A percentile compares a stretch with the other conserved stretches of the same genome.
Conservation (phyloP, 2,797 vertebrate genomes). For the Lindbergichthys nudifrons region DNA sequence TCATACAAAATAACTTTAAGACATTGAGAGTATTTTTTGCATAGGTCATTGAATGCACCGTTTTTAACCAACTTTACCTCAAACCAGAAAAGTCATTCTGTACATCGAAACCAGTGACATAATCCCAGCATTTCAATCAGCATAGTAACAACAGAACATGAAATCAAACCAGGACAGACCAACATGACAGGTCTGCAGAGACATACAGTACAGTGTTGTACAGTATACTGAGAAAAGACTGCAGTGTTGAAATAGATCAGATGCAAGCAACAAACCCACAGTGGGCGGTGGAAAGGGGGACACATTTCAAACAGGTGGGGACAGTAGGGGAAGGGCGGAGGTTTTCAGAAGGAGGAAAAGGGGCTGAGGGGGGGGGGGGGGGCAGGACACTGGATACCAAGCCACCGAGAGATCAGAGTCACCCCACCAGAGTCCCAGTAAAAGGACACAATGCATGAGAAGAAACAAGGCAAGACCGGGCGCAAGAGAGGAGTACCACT, state of each 20-base stretch:
- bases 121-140: constrained; percentile 49
- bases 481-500: constrained; percentile 68
- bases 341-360: constrained; percentile 18
- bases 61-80: constrained; percentile 19
- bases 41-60: neutral
- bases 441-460: constrained; percentile 78
- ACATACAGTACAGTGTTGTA: constrained; percentile 78
- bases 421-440: constrained; percentile 71
- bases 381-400: constrained; percentile 66
- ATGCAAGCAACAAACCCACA: constrained; percentile 89
- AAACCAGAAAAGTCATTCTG: constrained; percentile 22
- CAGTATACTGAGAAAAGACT: constrained; percentile 73
- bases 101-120: constrained; percentile 26
- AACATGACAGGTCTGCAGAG: constrained; percentile 83
- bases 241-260: constrained; percentile 78
- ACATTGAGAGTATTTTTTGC: neutral
- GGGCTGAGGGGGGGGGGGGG: constrained; percentile 19
- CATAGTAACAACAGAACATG: constrained; percentile 69
- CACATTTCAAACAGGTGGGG: constrained; percentile 77
- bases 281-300: constrained; percentile 55
- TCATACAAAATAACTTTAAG: constrained; percentile 7
- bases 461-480: constrained; percentile 80
- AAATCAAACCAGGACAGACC: constrained; percentile 83
- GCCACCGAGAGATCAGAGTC: constrained; percentile 71
- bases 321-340: constrained; percentile 26